Conservation (phyloP, 2,888 invertebrate species). For the Acleris literana region DNA sequence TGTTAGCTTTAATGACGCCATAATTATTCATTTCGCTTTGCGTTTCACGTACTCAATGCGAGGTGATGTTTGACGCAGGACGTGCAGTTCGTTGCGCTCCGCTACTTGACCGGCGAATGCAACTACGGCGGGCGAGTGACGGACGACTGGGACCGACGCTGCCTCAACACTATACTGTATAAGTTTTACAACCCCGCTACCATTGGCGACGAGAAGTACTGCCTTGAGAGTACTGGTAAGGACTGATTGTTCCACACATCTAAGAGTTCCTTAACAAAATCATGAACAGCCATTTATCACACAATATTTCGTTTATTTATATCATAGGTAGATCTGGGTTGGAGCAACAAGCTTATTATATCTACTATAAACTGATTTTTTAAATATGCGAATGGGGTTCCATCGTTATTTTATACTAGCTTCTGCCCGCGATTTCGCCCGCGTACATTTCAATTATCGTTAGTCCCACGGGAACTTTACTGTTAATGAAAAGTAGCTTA, state of each 20-base stretch:
- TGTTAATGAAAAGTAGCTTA: no score
- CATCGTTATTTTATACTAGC: no score
- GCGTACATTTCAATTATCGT: no score
- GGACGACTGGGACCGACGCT: conserved; percentile 96
- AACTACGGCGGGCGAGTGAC: conserved; percentile 98
- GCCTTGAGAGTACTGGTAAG: conserved; percentile 86
- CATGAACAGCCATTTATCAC: neutral
- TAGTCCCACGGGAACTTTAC: no score
- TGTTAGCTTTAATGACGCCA: conserved; percentile 57
- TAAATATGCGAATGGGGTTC: no score
- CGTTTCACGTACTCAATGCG: neutral
- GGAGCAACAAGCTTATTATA: no score
- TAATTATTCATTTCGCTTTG: conserved; percentile 11
- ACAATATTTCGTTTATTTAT: no score
- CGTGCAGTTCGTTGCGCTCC: conserved; percentile 92
- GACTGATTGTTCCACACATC: neutral
- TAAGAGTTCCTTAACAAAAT: neutral
- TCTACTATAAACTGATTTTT: no score
- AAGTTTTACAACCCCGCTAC: conserved; percentile 90
- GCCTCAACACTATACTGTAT: conserved; percentile 90
- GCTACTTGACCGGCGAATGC: conserved; percentile 96
- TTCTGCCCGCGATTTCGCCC: no score
- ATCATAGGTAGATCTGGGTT: no score
- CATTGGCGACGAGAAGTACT: conserved; percentile 85
- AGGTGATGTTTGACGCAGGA: conserved; percentile 69